phyloP scores from a whole-genome alignment of 2,113 vertebrate genomes.

The Bubalus kerabau region DNA sequence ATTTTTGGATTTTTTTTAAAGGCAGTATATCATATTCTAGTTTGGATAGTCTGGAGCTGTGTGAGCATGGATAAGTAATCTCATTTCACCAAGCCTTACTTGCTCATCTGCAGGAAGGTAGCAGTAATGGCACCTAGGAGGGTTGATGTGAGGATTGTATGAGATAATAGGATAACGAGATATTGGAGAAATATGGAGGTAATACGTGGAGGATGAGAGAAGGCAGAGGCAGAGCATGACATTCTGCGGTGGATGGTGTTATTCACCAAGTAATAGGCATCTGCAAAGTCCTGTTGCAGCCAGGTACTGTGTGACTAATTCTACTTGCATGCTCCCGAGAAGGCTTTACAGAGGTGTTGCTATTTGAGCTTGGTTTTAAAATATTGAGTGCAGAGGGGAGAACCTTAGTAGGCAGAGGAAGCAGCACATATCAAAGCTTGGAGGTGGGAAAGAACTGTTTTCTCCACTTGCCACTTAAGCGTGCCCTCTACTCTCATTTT shows the following conservation, averaged over 20 bases:
- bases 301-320: neutral
- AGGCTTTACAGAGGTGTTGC: neutral
- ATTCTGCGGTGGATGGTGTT: neutral
- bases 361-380: neutral
- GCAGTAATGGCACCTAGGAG: rapidly evolving
- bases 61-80: neutral
- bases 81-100: neutral
- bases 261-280: neutral
- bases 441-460: neutral
- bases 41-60: neutral
- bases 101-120: neutral
- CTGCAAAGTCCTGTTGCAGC: neutral
- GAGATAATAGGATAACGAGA: no score
- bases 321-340: neutral
- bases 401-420: neutral
- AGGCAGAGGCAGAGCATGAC: neutral
- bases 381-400: neutral
- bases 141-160: neutral
- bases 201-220: neutral
- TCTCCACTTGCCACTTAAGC: neutral
- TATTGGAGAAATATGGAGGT: neutral
- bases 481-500: neutral
- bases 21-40: neutral
- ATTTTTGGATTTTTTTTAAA: neutral
- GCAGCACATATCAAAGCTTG: neutral